Base-by-base conservation (phyloP, 1,140 invertebrate species). In the Xylocopa sonorina region DNA sequence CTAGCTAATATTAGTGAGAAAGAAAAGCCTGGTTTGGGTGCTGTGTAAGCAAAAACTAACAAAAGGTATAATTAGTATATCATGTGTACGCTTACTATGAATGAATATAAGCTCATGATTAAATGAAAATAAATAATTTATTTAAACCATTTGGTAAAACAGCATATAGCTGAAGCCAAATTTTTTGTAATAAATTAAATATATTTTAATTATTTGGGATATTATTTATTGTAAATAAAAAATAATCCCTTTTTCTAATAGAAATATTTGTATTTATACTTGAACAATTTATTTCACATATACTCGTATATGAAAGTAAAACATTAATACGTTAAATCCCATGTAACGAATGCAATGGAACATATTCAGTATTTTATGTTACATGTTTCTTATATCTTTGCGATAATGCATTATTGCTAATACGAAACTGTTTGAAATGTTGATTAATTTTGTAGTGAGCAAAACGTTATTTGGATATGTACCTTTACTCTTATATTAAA, bases 1-100 rank as follows among this genome's bases (percentile, higher is more conserved):
- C 93, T 99, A 60, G 96, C 97, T 16, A 98, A 98, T 74, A 91
- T 98, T 75, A 95, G 94, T 1, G 95, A 96, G 87, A 99, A 99
- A 89, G 94, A 95, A 41, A 92, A 94, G 81, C 97, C 97, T 0
- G 95, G 95, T 69, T 88, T 97, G 88, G 93, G 95, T 75, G 93
- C 94, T 92, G 87, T 89, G 92, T 81, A 93, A 93, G 55, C 82
- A 75, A 77, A 57, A 83, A 14, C 29, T 32, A 34, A 34, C n/a
- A 73, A 6, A 14, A 57, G 21, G n/a, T 53, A n/a, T n/a, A 64
- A 43, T 41, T 80, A 80, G 57, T 66, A 3, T 77, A 12, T 71
- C 58, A 41, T 76, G 46, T 58, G 50, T 77, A 77, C 14, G 14
- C 53, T 53, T 21, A 64, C 34, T 38, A 34, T 50, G 21, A 55